Conservation (phyloP, 2,888 invertebrate species). For the Lymantria dispar region DNA sequence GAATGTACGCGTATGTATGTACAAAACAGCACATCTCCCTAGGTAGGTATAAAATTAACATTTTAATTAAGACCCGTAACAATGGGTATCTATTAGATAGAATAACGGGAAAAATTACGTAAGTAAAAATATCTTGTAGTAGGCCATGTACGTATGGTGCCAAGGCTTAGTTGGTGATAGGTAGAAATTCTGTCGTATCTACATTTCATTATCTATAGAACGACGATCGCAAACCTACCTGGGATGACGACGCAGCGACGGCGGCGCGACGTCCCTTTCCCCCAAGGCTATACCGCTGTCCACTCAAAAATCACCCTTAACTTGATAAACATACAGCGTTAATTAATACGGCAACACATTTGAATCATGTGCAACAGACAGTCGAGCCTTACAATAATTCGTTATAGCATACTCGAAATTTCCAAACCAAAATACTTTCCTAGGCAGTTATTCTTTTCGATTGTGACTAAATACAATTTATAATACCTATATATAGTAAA, state of each 20-base stretch:
- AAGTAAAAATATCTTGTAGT: too few species aligned
- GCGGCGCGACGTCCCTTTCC: conserved; percentile 69
- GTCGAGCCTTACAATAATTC: conserved; percentile 41
- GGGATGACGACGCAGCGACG: conserved; percentile 58
- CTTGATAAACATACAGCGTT: conserved; percentile 1
- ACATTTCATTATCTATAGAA: conserved; percentile 30
- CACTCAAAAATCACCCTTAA: conserved; percentile 45
- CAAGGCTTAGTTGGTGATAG: not conserved
- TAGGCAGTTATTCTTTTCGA: too few species aligned
- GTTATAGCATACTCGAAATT: conserved; percentile 19
- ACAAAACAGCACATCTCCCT: too few species aligned
- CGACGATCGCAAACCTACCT: conserved; percentile 62
- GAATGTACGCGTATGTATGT: too few species aligned
- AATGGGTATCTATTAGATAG: too few species aligned
- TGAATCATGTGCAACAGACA: conserved; percentile 46
- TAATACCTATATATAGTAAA: too few species aligned
- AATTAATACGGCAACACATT: conserved; percentile 30
- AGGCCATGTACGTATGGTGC: too few species aligned
- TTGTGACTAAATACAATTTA: too few species aligned
- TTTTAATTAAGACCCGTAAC: too few species aligned
- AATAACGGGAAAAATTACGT: too few species aligned
- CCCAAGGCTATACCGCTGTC: conserved; percentile 57
- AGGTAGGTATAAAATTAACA: too few species aligned
- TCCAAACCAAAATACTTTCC: conserved; percentile 1
- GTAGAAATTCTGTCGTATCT: not conserved